These are phyloP conservation scores for Neomonachus schauinslandi DNA, from an alignment of 2,113 vertebrate species.

Conservation along the genomic window DNA sequence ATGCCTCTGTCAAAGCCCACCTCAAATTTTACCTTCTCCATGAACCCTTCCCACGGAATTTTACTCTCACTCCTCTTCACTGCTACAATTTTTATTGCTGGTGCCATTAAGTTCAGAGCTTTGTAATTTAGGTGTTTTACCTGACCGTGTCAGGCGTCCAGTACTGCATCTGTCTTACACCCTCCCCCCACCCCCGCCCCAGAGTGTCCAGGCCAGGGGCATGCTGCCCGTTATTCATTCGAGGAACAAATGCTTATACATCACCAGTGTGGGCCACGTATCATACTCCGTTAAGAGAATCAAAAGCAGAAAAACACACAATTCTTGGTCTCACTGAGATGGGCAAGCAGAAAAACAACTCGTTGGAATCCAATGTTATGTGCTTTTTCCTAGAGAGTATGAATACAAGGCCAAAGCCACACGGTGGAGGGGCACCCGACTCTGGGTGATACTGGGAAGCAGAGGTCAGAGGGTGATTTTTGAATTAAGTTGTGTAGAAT, in stretches of 20 bases:
- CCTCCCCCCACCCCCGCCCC: no score
- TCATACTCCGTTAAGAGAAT: not conserved
- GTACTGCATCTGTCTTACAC: not conserved
- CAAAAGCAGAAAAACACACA: not conserved
- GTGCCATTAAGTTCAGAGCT: not conserved
- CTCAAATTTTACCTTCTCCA: not conserved
- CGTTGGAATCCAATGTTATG: rapidly evolving
- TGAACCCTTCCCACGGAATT: not conserved
- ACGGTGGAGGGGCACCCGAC: not conserved
- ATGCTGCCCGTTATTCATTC: not conserved
- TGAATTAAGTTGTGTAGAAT: not conserved
- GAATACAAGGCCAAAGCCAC: not conserved
- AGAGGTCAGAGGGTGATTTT: not conserved
- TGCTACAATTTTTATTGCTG: not conserved
- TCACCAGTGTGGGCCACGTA: not conserved
- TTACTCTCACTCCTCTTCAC: not conserved
- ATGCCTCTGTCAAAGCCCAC: not conserved
- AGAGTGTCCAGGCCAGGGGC: not conserved
- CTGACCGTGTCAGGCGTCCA: not conserved
- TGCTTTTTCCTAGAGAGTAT: not conserved
- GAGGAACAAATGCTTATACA: not conserved
- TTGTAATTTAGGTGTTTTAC: not conserved
- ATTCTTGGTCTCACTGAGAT: not conserved
- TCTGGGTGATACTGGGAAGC: not conserved
- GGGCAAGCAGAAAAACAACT: not conserved